Conservation (phyloP, 2,888 invertebrate species). For the Norana najaformis region DNA sequence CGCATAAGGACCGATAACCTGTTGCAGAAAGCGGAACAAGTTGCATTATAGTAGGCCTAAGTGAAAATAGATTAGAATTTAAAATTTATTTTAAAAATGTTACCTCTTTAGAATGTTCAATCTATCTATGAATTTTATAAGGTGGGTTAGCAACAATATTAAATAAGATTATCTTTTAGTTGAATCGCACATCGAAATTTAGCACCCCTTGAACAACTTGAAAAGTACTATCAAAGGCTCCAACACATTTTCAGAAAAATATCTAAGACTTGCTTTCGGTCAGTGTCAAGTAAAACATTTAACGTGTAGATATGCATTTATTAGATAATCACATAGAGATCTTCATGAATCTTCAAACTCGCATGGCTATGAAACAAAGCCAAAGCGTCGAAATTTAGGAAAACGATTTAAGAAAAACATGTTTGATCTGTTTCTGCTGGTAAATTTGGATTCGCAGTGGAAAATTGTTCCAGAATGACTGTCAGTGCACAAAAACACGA, state of each 20-base stretch:
- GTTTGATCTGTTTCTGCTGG: too few species aligned
- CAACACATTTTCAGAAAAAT: not conserved
- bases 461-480: too few species aligned
- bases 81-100: not conserved
- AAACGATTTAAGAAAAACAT: too few species aligned
- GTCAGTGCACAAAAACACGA: too few species aligned
- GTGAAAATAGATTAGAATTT: not conserved
- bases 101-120: not conserved
- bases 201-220: not conserved
- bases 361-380: too few species aligned
- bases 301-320: not conserved
- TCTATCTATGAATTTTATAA: not conserved
- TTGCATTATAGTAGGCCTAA: not conserved
- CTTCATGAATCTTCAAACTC: too few species aligned
- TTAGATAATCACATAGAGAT: too few species aligned
- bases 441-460: too few species aligned
- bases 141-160: not conserved
- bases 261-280: not conserved
- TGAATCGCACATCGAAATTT: not conserved
- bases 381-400: too few species aligned
- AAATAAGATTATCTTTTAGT: not conserved
- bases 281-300: not conserved
- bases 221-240: too few species aligned
- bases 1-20: conserved; percentile 47
- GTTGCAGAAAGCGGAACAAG: not conserved